Base-by-base conservation (phyloP, 2,113 vertebrate species). In the Taxidea taxus region DNA sequence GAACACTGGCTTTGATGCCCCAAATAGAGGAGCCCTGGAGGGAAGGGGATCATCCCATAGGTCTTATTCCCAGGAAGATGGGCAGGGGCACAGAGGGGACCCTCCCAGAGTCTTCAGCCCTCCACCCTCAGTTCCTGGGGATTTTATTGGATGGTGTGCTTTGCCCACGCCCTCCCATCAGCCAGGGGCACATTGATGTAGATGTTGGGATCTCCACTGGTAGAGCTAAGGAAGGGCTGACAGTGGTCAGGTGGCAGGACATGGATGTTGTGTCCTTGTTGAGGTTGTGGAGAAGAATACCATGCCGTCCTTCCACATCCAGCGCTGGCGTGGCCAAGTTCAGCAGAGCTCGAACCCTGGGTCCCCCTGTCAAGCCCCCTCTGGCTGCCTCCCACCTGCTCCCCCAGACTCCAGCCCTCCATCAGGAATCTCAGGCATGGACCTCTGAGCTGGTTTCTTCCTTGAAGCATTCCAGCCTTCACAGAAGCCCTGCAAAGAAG, bases 251-350 rank as follows among this genome's bases (percentile, higher is more conserved):
- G 99, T 0, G 99, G 99, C 97, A 99, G 98, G 14, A 99, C 99
- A 0, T 99, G 99, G 99, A 99, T 99, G 98, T 99, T 99, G 97
- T 99, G 98, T 99, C 99, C 98, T 99, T 99, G 98, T 99, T 99
- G 0, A 99, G 98, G 98, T 99, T 99, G 97, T 99, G 99, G 47
- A 99, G 99, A 98, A 99, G 98, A 99, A 98, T 7, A 99, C 99
- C 3, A 99, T 99, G 98, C 99, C 99, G 99, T 98, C 99, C 99
- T 95, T 99, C 99, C 89, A 99, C 98, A 0, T 99, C 99, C 98
- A 99, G 98, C 91, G 99, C 99, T 0, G 99, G 99, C 14, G 99
- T 99, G 98, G 99, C 99, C 0, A 99, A 99, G 98, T 0, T 64
- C 29, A 31, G 13, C 9, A 13, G 81, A 5, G 9, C 29, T 49